Percentiles rank a stretch among this genome's conserved stretches.
These are phyloP conservation scores for Australoheros facetus DNA, from an alignment of 2,797 vertebrate genomes.

Conservation along the genomic window DNA sequence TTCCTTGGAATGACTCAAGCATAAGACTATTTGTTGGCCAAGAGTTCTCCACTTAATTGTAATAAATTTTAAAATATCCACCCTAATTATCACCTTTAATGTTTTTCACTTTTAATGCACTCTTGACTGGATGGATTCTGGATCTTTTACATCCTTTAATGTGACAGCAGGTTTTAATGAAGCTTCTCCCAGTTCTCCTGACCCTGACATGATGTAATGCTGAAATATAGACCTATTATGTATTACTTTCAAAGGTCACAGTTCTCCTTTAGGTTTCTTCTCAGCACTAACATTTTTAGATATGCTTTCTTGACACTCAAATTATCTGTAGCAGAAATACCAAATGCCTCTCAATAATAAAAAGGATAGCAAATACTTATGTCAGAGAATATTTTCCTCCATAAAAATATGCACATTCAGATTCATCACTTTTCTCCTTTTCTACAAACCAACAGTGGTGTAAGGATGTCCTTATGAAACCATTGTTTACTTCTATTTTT, in stretches of 20 bases:
- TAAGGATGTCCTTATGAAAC: background rate
- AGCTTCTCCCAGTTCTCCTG: background rate
- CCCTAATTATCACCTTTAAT: background rate
- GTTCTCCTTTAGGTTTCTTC: constrained; percentile 4
- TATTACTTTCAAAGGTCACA: constrained; percentile 54
- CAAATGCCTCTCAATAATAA: constrained; percentile 18
- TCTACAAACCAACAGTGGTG: background rate
- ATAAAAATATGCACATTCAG: background rate
- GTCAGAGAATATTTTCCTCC: background rate
- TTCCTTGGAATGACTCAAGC: too few relatives aligned
- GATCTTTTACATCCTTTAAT: constrained; percentile 8
- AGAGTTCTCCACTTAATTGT: background rate
- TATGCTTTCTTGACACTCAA: constrained; percentile 14
- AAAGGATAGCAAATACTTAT: background rate
- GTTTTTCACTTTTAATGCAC: background rate
- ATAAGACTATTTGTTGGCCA: background rate
- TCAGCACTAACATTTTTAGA: constrained; percentile 50
- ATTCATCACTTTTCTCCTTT: background rate
- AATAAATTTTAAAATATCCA: background rate
- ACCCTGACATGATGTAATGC: background rate
- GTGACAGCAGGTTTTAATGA: background rate
- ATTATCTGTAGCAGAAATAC: constrained; percentile 32
- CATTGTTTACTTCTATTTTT: background rate
- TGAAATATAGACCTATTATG: constrained; percentile 12
- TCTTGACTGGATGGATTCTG: background rate